Conservation (phyloP, 2,888 invertebrate genomes). For the Agrotis clavis region DNA sequence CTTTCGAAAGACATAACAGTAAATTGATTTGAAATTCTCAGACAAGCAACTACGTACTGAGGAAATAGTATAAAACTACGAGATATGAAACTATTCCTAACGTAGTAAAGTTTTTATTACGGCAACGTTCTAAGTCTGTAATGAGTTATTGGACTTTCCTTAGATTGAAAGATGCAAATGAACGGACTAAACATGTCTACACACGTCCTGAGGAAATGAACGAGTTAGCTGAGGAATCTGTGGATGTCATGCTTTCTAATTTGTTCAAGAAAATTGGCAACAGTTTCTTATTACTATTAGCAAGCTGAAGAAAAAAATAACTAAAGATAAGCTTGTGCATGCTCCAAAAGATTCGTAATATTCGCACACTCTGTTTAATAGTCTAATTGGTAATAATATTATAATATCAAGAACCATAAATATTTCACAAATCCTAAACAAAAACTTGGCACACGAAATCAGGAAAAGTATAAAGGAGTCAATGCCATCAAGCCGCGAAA, state of each 20-base stretch:
- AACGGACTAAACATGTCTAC: neutral
- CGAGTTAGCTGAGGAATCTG: neutral
- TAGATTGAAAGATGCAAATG: conserved; percentile 43
- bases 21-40: neutral
- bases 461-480: conserved; percentile 50
- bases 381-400: conserved; percentile 18
- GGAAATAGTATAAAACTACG: conserved; percentile 15
- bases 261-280: neutral
- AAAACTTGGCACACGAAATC: conserved; percentile 48
- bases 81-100: conserved; percentile 26
- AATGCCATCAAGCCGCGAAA: conserved; percentile 54
- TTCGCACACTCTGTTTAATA: conserved; percentile 3
- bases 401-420: conserved; percentile 39
- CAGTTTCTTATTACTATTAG: neutral
- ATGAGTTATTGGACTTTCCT: conserved; percentile 41
- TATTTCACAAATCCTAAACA: conserved; percentile 39
- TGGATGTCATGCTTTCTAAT: conserved; percentile 29
- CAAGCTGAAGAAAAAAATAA: neutral
- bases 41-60: neutral
- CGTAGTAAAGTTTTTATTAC: conserved; percentile 32
- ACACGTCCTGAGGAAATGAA: conserved; percentile 38
- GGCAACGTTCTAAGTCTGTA: conserved; percentile 16
- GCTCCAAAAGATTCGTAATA: neutral
- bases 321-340: neutral
- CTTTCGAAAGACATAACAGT: neutral